A percentile compares a stretch with the other conserved stretches of the same genome.
These are phyloP conservation scores for Okamejei kenojei DNA, from an alignment of 2,797 vertebrate species.

Conservation along the genomic window DNA sequence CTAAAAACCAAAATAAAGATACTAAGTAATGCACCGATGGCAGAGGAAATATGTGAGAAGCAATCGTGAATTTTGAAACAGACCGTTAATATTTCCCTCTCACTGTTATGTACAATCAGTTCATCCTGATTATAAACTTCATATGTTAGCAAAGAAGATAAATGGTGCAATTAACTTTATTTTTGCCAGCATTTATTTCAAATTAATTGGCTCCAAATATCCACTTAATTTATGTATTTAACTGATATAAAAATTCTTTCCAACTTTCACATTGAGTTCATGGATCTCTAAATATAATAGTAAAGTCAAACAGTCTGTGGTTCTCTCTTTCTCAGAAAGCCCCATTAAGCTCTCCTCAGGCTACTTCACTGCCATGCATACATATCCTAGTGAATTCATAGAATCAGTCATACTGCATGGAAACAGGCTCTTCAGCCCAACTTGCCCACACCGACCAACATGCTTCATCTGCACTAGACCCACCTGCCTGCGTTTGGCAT, in stretches of 20 bases:
- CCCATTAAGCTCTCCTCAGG: not conserved
- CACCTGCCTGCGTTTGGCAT: no score
- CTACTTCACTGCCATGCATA: not conserved
- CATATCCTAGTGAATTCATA: no score
- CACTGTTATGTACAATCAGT: not conserved
- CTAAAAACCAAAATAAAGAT: no score
- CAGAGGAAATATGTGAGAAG: not conserved
- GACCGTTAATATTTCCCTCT: no score
- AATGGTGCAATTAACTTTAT: not conserved
- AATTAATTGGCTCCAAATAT: not conserved
- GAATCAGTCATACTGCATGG: no score
- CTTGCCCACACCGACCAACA: no score
- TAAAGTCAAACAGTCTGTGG: not conserved
- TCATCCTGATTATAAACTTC: not conserved
- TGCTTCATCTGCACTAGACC: no score
- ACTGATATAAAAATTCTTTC: not conserved
- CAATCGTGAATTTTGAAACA: not conserved
- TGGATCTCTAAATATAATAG: not conserved
- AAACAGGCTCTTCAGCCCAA: no score
- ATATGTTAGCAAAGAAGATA: not conserved
- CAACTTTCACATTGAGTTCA: not conserved
- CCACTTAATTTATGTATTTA: not conserved
- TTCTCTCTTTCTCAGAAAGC: not conserved
- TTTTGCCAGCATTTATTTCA: not conserved
- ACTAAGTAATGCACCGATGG: no score